Percentiles rank a stretch among this genome's conserved stretches.
phyloP scores from a whole-genome alignment of 2,113 vertebrate species.

The Istiophorus platypterus region DNA sequence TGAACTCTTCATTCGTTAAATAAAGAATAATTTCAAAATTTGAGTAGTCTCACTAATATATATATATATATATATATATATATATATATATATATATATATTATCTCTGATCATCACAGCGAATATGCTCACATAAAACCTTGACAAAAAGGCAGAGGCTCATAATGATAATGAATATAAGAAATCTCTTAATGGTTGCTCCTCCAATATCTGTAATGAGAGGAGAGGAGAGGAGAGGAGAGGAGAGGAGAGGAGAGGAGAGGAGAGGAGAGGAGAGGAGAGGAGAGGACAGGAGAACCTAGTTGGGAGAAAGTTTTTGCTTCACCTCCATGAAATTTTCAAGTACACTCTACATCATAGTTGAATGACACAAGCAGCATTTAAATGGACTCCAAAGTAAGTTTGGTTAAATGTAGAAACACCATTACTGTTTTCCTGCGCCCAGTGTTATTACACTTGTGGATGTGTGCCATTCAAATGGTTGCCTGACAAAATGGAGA shows the following conservation, averaged over 20 bases:
- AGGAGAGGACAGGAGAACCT: neutral
- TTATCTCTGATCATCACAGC: neutral
- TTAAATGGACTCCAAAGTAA: constrained; percentile 15
- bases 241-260: neutral
- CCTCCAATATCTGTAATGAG: neutral
- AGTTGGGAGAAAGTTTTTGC: neutral
- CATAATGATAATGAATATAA: neutral
- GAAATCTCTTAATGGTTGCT: neutral
- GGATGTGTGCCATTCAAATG: neutral
- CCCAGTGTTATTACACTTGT: neutral
- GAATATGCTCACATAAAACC: neutral
- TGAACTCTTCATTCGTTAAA: too few relatives aligned
- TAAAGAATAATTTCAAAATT: too few relatives aligned
- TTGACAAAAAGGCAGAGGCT: neutral
- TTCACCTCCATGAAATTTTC: constrained; percentile 18
- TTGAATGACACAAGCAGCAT: constrained; percentile 21
- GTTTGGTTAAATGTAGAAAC: constrained; percentile 2
- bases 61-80: too few relatives aligned
- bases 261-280: constrained; percentile 3
- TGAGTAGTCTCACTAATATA: too few relatives aligned
- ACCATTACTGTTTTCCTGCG: neutral
- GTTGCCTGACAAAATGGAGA: neutral
- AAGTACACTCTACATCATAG: constrained; percentile 13
- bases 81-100: too few relatives aligned
- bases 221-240: constrained; percentile 3